Percentiles rank a stretch among this genome's conserved stretches.
phyloP scores from a whole-genome alignment of 2,113 vertebrate genomes.

The Galeopterus variegatus region DNA sequence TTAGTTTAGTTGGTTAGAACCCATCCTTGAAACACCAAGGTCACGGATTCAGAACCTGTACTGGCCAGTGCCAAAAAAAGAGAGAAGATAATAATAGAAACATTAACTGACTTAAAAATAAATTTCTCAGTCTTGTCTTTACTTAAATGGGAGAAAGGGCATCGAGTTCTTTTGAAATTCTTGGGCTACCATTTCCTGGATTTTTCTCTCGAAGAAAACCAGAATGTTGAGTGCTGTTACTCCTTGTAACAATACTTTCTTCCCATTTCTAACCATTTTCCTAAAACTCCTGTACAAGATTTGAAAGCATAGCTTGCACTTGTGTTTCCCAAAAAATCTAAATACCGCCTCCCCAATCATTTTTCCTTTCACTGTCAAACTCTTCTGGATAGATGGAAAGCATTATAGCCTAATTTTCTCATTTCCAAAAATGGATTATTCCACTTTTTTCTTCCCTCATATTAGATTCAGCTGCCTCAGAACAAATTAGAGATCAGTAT shows the following conservation, averaged over 20 bases:
- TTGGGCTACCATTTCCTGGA: neutral
- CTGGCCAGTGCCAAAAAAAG: too few species aligned
- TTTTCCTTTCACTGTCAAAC: neutral
- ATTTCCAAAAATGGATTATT: conserved; percentile 23
- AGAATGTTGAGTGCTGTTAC: neutral
- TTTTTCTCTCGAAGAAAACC: conserved; percentile 20
- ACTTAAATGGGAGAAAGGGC: neutral
- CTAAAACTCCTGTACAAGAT: neutral
- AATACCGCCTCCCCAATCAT: neutral
- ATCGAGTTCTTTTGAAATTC: conserved; percentile 26
- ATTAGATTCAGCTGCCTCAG: conserved; percentile 31
- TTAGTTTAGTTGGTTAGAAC: too few species aligned
- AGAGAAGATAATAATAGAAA: neutral
- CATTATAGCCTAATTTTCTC: neutral
- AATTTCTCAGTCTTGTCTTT: neutral
- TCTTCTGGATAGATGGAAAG: neutral
- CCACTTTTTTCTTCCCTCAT: conserved; percentile 39
- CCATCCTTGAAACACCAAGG: too few species aligned
- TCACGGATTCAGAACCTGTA: too few species aligned
- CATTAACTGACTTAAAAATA: neutral
- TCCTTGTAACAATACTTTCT: conserved; percentile 8
- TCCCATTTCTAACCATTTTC: conserved; percentile 10
- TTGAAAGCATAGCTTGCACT: neutral
- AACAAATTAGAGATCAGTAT: conserved; percentile 51
- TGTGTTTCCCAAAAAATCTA: neutral